Evolutionary conservation across 2,797 vertebrate species (phyloP).

Genomic region (Sparidentex hasta): DNA sequence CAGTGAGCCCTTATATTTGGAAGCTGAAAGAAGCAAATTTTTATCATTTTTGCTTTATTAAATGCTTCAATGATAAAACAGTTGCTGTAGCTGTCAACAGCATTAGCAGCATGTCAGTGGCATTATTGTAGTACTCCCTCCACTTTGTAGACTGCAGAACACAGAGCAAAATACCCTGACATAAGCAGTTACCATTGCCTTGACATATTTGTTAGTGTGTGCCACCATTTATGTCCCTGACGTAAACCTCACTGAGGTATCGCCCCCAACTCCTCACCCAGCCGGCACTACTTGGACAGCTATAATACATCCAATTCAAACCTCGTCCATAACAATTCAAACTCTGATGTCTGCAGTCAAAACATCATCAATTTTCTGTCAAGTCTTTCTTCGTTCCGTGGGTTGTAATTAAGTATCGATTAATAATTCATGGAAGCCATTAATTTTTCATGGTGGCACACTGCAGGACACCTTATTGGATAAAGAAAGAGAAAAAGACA

Average conservation of each 20-base stretch:
- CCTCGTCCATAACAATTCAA: conserved; percentile 79
- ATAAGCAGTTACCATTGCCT: conserved; percentile 64
- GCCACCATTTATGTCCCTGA: conserved; percentile 71
- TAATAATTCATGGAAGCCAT: conserved; percentile 84
- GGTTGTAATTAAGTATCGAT: conserved; percentile 83
- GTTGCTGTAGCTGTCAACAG: neutral
- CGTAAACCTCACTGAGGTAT: conserved; percentile 71
- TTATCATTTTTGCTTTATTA: neutral
- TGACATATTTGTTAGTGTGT: conserved; percentile 74
- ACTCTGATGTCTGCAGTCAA: conserved; percentile 75
- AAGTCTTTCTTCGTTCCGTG: conserved; percentile 63
- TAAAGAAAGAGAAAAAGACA: conserved; percentile 80
- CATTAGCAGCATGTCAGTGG: neutral
- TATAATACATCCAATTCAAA: conserved; percentile 83
- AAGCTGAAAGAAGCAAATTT: neutral
- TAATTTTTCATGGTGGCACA: conserved; percentile 76
- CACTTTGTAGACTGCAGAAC: neutral
- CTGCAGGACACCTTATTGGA: conserved; percentile 82
- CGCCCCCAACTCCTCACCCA: conserved; percentile 43
- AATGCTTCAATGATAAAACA: conserved; percentile 9
- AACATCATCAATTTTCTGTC: conserved; percentile 84
- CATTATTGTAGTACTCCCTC: conserved; percentile 27
- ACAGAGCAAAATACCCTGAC: conserved; percentile 23
- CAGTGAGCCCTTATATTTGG: neutral
- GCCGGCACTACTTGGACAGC: conserved; percentile 72